Conservation (phyloP, 2,888 invertebrate species). For the Carpatolechia fugitivella region DNA sequence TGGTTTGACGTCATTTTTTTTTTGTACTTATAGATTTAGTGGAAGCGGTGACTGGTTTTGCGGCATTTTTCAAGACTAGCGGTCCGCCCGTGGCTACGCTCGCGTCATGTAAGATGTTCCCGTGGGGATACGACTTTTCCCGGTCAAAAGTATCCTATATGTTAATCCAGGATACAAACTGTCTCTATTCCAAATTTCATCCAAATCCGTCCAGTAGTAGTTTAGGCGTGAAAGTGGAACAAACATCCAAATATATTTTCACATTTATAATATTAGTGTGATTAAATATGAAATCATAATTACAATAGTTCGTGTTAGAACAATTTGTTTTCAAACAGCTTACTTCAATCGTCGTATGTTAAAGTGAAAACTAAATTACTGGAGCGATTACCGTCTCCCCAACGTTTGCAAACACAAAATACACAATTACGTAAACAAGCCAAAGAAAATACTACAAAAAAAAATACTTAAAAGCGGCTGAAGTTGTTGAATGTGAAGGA, state of each 20-base stretch:
- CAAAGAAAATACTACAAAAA: constrained; percentile 48
- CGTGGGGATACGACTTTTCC: too few relatives aligned
- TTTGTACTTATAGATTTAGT: not conserved
- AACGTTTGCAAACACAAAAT: constrained; percentile 60
- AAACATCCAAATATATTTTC: too few relatives aligned
- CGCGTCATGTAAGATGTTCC: too few relatives aligned
- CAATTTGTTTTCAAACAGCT: constrained; percentile 34
- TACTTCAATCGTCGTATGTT: constrained; percentile 12
- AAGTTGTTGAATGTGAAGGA: constrained; percentile 37
- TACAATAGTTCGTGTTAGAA: too few relatives aligned
- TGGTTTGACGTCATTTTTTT: constrained; percentile 35
- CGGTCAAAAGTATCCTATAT: too few relatives aligned
- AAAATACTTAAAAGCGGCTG: constrained; percentile 48
- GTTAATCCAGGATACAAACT: too few relatives aligned
- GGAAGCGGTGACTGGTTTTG: constrained; percentile 26
- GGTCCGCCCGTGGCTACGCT: not conserved
- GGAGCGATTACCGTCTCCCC: constrained; percentile 54
- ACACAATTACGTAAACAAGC: constrained; percentile 68
- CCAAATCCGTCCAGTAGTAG: too few relatives aligned
- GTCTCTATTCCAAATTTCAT: too few relatives aligned
- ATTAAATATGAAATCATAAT: too few relatives aligned
- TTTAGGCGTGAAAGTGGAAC: too few relatives aligned
- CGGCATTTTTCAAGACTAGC: constrained; percentile 30
- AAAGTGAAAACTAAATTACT: constrained; percentile 53
- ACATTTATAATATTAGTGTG: too few relatives aligned